Evolutionary conservation across 2,888 invertebrate species (phyloP).

Genomic region (Loripinus fragilis): DNA sequence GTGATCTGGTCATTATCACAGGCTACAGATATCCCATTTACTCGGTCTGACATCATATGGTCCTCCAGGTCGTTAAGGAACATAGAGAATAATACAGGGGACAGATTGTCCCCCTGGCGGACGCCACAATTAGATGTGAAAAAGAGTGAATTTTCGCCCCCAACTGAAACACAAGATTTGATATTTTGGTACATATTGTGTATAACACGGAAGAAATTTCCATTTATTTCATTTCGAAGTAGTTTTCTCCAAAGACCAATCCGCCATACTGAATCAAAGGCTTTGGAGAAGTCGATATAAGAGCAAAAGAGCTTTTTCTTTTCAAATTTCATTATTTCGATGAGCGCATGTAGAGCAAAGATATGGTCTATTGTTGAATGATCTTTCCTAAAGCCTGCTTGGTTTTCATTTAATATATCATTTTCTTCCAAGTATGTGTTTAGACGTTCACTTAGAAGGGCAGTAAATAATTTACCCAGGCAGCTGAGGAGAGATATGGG

Average conservation of each 20-base stretch:
- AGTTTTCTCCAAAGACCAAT: not conserved
- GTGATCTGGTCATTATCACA: no score
- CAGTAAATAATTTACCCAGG: conserved; percentile 7
- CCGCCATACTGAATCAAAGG: conserved; percentile 7
- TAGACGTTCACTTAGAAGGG: not conserved
- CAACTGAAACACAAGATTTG: no score
- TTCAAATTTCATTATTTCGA: not conserved
- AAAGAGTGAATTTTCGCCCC: no score
- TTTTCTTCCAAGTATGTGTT: not conserved
- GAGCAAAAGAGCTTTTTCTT: not conserved
- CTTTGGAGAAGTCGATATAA: not conserved
- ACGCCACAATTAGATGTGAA: no score
- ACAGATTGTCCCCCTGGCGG: no score
- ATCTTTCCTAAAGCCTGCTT: not conserved
- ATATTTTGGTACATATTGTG: no score
- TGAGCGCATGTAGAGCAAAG: not conserved
- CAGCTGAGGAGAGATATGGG: conserved; percentile 6
- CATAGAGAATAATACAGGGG: no score
- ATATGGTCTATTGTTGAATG: conserved; percentile 3
- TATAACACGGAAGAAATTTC: no score
- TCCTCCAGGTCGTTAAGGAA: no score
- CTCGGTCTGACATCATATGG: no score
- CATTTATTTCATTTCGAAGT: no score
- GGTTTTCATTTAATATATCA: not conserved
- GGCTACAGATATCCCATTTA: no score